Evolutionary conservation across 2,888 invertebrate genomes (phyloP).

Genomic region (Penaeus monodon): DNA sequence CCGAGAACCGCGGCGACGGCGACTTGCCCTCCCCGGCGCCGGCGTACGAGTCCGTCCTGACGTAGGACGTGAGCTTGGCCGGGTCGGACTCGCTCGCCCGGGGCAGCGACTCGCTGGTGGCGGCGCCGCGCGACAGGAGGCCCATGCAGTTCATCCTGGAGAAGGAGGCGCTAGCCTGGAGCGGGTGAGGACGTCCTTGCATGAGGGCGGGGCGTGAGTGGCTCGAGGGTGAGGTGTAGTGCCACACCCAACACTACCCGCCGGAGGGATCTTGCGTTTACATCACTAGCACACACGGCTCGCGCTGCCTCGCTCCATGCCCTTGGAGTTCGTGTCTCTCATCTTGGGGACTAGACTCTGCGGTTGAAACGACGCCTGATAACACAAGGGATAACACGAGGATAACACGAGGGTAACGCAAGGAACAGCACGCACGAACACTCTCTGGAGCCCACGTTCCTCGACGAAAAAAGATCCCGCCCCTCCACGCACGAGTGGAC

Average conservation of each 20-base stretch:
- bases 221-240: constrained; percentile 4
- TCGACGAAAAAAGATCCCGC: too few species aligned
- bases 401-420: too few species aligned
- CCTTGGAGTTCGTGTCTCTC: too few species aligned
- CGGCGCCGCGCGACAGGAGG: constrained; percentile 25
- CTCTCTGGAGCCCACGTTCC: too few species aligned
- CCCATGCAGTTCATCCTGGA: constrained; percentile 42
- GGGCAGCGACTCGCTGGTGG: constrained; percentile 11
- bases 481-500: too few species aligned
- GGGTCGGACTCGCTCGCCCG: background rate
- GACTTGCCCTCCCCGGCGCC: constrained; percentile 29
- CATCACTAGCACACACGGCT: constrained; percentile 7
- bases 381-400: too few species aligned
- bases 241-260: background rate
- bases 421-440: too few species aligned
- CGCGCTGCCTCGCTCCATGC: too few species aligned
- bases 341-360: too few species aligned
- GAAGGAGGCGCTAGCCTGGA: constrained; percentile 23
- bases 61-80: constrained; percentile 6
- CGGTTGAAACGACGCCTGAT: too few species aligned
- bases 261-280: background rate
- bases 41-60: constrained; percentile 20
- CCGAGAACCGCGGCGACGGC: constrained; percentile 32
- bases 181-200: constrained; percentile 30
- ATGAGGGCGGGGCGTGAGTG: constrained; percentile 9